Percentiles rank a stretch among this genome's conserved stretches.
These are phyloP conservation scores for Sphaeramia orbicularis DNA, from an alignment of 2,797 vertebrate genomes.

Conservation along the genomic window DNA sequence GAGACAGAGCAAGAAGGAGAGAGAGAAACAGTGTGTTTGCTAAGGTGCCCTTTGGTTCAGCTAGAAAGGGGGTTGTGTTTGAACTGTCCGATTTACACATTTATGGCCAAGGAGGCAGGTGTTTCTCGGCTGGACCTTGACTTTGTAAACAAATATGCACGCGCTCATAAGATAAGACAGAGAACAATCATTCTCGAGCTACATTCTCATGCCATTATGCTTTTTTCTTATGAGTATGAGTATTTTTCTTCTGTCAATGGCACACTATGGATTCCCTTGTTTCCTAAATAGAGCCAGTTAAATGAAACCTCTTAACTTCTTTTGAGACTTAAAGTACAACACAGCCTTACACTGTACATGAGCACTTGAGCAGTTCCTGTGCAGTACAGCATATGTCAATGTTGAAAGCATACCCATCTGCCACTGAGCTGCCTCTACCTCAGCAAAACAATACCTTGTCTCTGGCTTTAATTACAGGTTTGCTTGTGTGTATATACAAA, in stretches of 20 bases:
- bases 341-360: conserved; percentile 50
- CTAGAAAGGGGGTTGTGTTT: conserved; percentile 87
- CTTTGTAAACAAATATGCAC: conserved; percentile 73
- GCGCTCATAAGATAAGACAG: conserved; percentile 61
- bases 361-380: conserved; percentile 65
- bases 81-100: conserved; percentile 90
- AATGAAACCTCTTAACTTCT: conserved; percentile 34
- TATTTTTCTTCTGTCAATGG: conserved; percentile 3
- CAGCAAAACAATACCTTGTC: conserved; percentile 84
- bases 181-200: conserved; percentile 29
- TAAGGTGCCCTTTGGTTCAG: conserved; percentile 80
- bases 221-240: conserved; percentile 6
- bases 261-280: background rate
- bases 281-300: conserved; percentile 7
- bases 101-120: conserved; percentile 87
- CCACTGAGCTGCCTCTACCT: conserved; percentile 77
- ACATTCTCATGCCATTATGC: conserved; percentile 51
- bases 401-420: conserved; percentile 89
- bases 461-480: conserved; percentile 90
- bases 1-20: conserved; percentile 11
- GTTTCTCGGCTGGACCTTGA: conserved; percentile 83
- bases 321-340: conserved; percentile 6
- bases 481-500: conserved; percentile 69
- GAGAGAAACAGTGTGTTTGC: conserved; percentile 80
- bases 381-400: conserved; percentile 86